Evolutionary conservation across 2,888 invertebrate species (phyloP).

Genomic region (Drosophila maculinotata): DNA sequence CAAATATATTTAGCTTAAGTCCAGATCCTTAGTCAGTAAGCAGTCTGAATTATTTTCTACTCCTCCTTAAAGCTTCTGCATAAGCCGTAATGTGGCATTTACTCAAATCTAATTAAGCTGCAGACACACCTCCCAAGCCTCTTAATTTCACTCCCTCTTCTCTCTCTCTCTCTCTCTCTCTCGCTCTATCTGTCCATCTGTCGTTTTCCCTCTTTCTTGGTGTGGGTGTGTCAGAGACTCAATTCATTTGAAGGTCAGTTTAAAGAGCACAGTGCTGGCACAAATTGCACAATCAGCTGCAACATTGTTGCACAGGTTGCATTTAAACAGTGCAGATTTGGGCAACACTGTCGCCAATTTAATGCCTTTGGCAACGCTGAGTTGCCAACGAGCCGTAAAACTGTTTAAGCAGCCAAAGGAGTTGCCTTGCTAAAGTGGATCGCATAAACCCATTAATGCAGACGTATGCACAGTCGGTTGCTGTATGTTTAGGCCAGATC

Average conservation of each 20-base stretch:
- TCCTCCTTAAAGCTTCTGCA: conserved; percentile 38
- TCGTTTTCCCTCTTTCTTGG: neutral
- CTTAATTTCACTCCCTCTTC: neutral
- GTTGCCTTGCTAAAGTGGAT: conserved; percentile 23
- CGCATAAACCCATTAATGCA: conserved; percentile 39
- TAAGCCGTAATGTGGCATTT: conserved; percentile 55
- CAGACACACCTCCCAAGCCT: conserved; percentile 14
- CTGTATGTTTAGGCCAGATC: conserved; percentile 11
- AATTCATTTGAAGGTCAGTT: conserved; percentile 65
- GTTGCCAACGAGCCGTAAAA: conserved; percentile 52
- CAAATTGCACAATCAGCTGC: conserved; percentile 46
- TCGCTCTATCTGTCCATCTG: neutral
- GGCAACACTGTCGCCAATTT: conserved; percentile 75
- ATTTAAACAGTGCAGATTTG: conserved; percentile 67
- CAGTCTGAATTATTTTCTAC: conserved; percentile 1
- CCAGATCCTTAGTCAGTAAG: neutral
- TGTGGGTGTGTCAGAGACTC: neutral
- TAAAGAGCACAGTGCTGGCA: conserved; percentile 21
- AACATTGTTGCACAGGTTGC: conserved; percentile 73
- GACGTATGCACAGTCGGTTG: too few relatives aligned
- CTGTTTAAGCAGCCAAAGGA: conserved; percentile 20
- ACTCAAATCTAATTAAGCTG: conserved; percentile 67
- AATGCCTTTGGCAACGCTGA: conserved; percentile 46
- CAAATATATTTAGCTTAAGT: neutral
- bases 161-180: neutral